A percentile compares a stretch with the other conserved stretches of the same genome.
These are phyloP conservation scores for Mylabris sibirica DNA, from an alignment of 2,888 invertebrate species.

Conservation along the genomic window DNA sequence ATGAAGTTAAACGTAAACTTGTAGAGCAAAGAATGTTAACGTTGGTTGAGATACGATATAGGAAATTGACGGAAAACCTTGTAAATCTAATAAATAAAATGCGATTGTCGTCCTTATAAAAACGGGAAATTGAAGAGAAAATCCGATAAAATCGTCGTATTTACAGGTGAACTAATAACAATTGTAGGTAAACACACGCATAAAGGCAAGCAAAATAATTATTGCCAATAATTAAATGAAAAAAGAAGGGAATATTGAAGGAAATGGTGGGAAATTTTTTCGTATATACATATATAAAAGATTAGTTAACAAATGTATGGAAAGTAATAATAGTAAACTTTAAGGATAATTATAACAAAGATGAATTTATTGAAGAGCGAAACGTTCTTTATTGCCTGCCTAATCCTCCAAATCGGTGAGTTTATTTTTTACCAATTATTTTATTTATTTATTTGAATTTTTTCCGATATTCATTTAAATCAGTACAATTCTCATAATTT, in stretches of 20 bases:
- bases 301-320: not conserved
- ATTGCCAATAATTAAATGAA: not conserved
- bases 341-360: too few species aligned
- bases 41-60: not conserved
- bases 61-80: constrained; percentile 6
- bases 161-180: not conserved
- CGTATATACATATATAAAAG: not conserved
- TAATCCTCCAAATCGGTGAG: not conserved
- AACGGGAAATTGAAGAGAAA: not conserved
- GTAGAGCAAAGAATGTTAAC: too few species aligned
- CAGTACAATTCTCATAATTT: too few species aligned
- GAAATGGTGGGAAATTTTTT: not conserved
- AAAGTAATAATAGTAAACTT: not conserved
- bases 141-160: not conserved
- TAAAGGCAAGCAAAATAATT: not conserved
- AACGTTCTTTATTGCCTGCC: not conserved
- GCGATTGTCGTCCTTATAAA: not conserved
- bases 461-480: too few species aligned
- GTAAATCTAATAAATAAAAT: constrained; percentile 1
- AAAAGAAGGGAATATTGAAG: not conserved
- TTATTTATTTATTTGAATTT: too few species aligned
- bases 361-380: too few species aligned
- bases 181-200: not conserved
- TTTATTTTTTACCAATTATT: not conserved
- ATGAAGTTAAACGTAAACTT: too few species aligned